These are phyloP conservation scores for Calcarius ornatus DNA, from an alignment of 2,113 vertebrate species.

Conservation along the genomic window DNA sequence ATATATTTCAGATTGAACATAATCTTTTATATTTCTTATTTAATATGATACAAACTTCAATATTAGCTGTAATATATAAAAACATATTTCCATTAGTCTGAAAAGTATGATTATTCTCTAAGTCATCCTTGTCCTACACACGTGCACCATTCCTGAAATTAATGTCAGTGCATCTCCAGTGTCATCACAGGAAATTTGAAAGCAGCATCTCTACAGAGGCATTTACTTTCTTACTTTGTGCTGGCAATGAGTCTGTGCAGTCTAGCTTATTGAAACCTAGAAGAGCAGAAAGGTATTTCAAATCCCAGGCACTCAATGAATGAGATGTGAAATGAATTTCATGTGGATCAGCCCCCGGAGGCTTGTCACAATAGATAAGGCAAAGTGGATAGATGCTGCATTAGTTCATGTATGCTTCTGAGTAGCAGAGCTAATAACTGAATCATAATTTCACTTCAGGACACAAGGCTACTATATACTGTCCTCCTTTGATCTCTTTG, in stretches of 20 bases:
- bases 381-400: slow-evolving; percentile 53
- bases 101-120: background rate
- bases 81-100: background rate
- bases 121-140: background rate
- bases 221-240: slow-evolving; percentile 57
- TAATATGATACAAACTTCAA: background rate
- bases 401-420: slow-evolving; percentile 62
- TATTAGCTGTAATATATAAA: background rate
- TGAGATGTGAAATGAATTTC: slow-evolving; percentile 75
- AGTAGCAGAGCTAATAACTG: slow-evolving; percentile 71
- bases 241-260: slow-evolving; percentile 36
- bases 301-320: slow-evolving; percentile 65
- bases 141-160: background rate
- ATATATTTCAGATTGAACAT: background rate
- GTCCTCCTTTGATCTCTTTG: slow-evolving; percentile 66
- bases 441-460: slow-evolving; percentile 72
- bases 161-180: background rate
- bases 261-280: slow-evolving; percentile 58
- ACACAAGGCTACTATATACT: slow-evolving; percentile 46
- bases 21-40: background rate
- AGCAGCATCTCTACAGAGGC: background rate
- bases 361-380: slow-evolving; percentile 78
- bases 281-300: slow-evolving; percentile 71
- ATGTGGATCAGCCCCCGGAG: slow-evolving; percentile 49
- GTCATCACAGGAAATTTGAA: background rate